Evolutionary conservation across 2,888 invertebrate species (phyloP).

Genomic region (Drosophila cracens): DNA sequence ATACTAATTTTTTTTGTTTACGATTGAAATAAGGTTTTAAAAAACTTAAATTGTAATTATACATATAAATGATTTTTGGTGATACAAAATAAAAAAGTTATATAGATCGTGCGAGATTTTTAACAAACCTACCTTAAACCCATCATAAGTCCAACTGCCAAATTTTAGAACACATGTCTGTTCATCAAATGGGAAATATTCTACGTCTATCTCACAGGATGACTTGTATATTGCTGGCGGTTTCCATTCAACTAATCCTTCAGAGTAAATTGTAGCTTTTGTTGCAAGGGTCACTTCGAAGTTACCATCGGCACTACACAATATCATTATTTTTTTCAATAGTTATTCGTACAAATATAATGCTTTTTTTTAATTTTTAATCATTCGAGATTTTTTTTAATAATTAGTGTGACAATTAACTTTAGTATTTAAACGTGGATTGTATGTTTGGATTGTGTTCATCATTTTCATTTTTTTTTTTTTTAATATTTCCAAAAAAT

Average conservation of each 20-base stretch:
- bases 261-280: constrained; percentile 96
- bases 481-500: background rate
- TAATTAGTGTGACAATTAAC: constrained; percentile 4
- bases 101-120: constrained; percentile 54
- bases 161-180: constrained; percentile 98
- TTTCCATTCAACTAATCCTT: constrained; percentile 97
- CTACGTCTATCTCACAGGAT: constrained; percentile 97
- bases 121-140: constrained; percentile 93
- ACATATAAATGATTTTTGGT: constrained; percentile 36
- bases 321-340: constrained; percentile 66
- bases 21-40: constrained; percentile 25
- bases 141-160: constrained; percentile 99
- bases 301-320: constrained; percentile 96
- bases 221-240: constrained; percentile 99
- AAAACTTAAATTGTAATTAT: constrained; percentile 33
- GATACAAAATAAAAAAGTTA: constrained; percentile 26
- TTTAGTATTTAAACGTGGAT: background rate
- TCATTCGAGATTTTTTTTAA: constrained; percentile 2
- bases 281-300: constrained; percentile 98
- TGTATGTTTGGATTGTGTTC: background rate
- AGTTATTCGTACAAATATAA: constrained; percentile 59
- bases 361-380: constrained; percentile 18
- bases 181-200: constrained; percentile 98
- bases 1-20: constrained; percentile 32
- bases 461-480: background rate